A percentile compares a stretch with the other conserved stretches of the same genome.
These are phyloP conservation scores for Planococcus citri DNA, from an alignment of 1,140 invertebrate genomes.

Conservation along the genomic window DNA sequence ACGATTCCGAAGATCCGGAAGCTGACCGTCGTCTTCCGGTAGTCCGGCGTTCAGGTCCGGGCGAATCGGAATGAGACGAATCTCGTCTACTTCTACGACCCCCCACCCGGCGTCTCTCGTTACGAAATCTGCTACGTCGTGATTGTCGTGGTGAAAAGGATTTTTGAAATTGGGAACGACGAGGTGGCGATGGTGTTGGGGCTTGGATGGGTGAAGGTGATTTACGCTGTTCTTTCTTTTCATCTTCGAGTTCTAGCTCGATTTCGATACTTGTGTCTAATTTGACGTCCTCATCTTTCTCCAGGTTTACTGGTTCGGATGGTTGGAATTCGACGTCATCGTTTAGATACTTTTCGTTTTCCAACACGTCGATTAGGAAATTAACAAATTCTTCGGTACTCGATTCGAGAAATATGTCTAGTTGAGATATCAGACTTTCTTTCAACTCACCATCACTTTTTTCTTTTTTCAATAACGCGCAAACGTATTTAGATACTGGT, in stretches of 20 bases:
- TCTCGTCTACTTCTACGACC: neutral
- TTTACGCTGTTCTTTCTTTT: slow-evolving; percentile 12
- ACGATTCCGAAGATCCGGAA: neutral
- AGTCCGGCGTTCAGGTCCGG: neutral
- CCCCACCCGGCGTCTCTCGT: neutral
- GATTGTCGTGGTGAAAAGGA: neutral
- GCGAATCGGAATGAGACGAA: neutral
- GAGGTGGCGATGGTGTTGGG: neutral
- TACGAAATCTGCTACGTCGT: neutral
- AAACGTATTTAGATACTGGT: slow-evolving; percentile 89
- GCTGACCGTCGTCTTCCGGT: neutral
- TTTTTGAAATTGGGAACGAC: neutral
- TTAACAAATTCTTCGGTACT: slow-evolving; percentile 88
- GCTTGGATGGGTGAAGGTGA: slow-evolving; percentile 7
- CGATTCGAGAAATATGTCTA: slow-evolving; percentile 89
- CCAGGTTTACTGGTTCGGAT: neutral
- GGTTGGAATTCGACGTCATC: slow-evolving; percentile 19
- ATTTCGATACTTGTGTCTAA: neutral
- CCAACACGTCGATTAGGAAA: slow-evolving; percentile 70
- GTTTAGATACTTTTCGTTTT: slow-evolving; percentile 51
- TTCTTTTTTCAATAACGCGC: slow-evolving; percentile 91
- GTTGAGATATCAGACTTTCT: slow-evolving; percentile 77
- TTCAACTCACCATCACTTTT: slow-evolving; percentile 75
- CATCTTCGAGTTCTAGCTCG: neutral
- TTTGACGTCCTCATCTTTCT: neutral